Evolutionary conservation across 2,888 invertebrate species (phyloP).

Genomic region (Tiliacea citrago): DNA sequence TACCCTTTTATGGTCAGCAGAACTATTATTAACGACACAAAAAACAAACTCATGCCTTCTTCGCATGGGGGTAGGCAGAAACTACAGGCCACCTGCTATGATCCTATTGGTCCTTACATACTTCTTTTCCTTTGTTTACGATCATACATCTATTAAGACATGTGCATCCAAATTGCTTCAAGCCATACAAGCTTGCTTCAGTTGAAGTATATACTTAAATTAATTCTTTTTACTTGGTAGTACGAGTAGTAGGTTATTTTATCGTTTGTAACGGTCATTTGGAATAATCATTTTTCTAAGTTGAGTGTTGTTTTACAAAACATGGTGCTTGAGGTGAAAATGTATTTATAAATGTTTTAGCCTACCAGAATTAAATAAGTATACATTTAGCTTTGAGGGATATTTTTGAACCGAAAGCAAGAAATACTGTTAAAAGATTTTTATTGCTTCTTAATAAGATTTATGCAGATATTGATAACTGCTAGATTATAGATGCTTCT

Average conservation of each 20-base stretch:
- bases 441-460: background rate
- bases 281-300: conserved; percentile 6
- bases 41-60: background rate
- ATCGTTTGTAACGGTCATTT: conserved; percentile 19
- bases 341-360: background rate
- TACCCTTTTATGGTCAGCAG: conserved; percentile 25
- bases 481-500: too few relatives aligned
- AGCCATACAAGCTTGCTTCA: conserved; percentile 1
- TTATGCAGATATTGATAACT: background rate
- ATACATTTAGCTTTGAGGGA: background rate
- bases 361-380: background rate
- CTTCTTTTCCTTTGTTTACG: too few relatives aligned
- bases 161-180: conserved; percentile 35
- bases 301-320: background rate
- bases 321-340: background rate
- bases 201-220: conserved; percentile 3
- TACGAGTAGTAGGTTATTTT: conserved; percentile 8
- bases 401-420: background rate
- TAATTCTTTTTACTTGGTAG: background rate
- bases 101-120: background rate
- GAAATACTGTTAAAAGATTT: background rate
- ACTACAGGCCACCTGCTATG: background rate
- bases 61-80: background rate
- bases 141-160: conserved; percentile 22
- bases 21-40: conserved; percentile 38